Evolutionary conservation across 2,113 vertebrate genomes (phyloP).

Genomic region (Motacilla tschutschensis): DNA sequence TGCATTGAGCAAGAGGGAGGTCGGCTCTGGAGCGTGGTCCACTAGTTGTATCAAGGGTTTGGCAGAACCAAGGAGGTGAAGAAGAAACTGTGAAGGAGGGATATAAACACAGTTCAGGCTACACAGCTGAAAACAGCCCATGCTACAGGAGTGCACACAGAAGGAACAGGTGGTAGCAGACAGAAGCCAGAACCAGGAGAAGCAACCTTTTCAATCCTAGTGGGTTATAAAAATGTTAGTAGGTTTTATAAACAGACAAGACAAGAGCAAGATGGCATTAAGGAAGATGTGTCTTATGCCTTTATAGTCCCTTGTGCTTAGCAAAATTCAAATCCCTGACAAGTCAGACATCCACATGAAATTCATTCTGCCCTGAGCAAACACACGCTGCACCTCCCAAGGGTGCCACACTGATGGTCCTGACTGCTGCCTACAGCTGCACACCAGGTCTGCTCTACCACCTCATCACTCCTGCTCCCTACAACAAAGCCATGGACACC

Average conservation of each 20-base stretch:
- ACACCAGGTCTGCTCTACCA: not conserved
- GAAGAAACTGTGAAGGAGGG: not conserved
- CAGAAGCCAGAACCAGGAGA: not conserved
- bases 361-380: not conserved
- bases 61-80: not conserved
- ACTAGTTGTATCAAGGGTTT: not conserved
- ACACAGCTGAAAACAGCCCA: not conserved
- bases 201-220: not conserved
- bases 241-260: not conserved
- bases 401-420: not conserved
- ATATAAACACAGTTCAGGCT: not conserved
- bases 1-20: not conserved
- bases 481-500: not conserved
- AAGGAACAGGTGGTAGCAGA: not conserved
- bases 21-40: rapidly evolving
- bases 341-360: not conserved
- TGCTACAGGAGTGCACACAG: not conserved
- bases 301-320: not conserved
- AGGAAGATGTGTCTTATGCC: not conserved
- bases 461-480: not conserved
- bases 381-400: not conserved
- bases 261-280: not conserved
- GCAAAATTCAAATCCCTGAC: not conserved
- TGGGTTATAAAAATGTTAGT: not conserved
- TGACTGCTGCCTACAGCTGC: not conserved